These are phyloP conservation scores for Astreopora myriophthalma DNA, from an alignment of 64 coral and sea anemone genomes.

Conservation along the genomic window DNA sequence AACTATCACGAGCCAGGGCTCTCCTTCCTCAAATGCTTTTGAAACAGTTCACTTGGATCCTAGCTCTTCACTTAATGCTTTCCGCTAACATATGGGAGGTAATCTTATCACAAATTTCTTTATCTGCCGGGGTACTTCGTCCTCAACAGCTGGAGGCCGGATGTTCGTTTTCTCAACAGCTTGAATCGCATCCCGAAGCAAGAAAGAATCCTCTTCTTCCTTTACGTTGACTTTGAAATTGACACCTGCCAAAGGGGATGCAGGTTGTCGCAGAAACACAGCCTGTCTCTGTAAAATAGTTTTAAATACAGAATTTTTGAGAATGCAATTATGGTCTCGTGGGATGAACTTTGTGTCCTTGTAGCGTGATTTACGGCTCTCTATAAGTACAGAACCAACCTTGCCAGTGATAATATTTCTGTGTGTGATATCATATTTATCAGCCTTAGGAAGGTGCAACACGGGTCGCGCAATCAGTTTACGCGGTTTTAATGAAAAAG, in stretches of 20 bases:
- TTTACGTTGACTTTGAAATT: constrained; percentile 14
- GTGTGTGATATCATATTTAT: constrained; percentile 31
- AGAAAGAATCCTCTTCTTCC: neutral
- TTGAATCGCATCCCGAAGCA: neutral
- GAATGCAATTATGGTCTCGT: neutral
- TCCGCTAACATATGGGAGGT: neutral
- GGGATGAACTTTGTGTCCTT: neutral
- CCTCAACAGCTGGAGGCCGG: neutral
- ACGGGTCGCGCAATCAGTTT: neutral
- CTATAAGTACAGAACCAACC: neutral
- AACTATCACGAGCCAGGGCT: too few relatives aligned
- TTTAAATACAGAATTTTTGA: constrained; percentile 22
- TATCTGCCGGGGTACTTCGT: neutral
- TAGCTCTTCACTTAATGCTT: neutral
- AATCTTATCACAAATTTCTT: constrained; percentile 44
- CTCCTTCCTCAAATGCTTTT: too few relatives aligned
- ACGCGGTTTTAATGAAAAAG: neutral
- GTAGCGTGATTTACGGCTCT: neutral
- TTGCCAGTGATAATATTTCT: neutral
- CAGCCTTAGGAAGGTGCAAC: constrained; percentile 21
- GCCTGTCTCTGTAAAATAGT: neutral
- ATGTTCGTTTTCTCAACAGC: constrained; percentile 13
- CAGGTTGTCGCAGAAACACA: neutral
- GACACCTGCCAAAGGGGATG: neutral
- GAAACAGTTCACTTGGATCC: too few relatives aligned